These are phyloP conservation scores for Oxyruncus cristatus DNA, from an alignment of 2,113 vertebrate genomes.

Conservation along the genomic window DNA sequence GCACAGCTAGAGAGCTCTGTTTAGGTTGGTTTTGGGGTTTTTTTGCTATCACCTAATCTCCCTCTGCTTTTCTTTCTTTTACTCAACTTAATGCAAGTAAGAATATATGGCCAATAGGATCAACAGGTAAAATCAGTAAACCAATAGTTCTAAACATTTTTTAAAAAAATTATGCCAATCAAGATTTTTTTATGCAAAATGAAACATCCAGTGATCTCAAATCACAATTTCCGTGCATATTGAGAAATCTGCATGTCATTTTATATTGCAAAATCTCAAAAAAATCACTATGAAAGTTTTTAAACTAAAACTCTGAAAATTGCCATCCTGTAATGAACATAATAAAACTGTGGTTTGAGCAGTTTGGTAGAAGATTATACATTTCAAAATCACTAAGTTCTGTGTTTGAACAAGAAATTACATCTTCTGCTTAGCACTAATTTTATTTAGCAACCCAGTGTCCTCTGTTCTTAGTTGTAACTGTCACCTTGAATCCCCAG, in stretches of 20 bases:
- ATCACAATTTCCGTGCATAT: neutral
- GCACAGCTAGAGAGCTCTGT: neutral
- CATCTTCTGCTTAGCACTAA: neutral
- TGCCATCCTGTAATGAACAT: neutral
- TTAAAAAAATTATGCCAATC: neutral
- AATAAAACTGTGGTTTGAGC: neutral
- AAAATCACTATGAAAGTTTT: neutral
- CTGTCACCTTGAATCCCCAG: neutral
- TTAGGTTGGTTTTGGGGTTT: neutral
- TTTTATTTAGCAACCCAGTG: neutral
- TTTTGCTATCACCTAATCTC: neutral
- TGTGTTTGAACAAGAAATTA: neutral
- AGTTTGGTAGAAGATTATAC: neutral
- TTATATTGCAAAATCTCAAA: neutral
- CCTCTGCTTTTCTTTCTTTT: neutral
- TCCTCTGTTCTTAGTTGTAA: neutral
- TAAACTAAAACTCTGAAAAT: neutral
- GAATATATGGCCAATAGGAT: neutral
- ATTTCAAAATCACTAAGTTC: neutral
- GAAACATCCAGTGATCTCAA: neutral
- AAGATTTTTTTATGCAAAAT: neutral
- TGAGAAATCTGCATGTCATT: neutral
- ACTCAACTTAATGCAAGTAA: neutral
- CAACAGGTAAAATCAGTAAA: neutral
- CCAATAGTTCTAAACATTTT: neutral